phyloP scores from a whole-genome alignment of 2,888 invertebrate species.

The Macrosoma leucophasiata region DNA sequence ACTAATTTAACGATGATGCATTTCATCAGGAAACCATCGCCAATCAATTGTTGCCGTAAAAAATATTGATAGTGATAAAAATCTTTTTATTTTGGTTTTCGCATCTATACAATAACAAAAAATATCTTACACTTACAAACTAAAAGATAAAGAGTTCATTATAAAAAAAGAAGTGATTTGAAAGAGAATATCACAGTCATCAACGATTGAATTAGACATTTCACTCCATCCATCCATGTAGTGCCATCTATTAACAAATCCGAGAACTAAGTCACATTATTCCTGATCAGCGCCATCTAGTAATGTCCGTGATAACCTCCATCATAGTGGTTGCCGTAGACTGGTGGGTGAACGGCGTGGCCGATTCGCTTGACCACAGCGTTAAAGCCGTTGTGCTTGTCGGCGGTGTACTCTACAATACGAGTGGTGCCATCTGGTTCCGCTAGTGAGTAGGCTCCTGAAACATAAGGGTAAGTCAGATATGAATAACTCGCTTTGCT shows the following conservation, averaged over 20 bases:
- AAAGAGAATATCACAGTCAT: conserved; percentile 42
- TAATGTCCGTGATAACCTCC: conserved; percentile 52
- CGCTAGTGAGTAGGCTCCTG: conserved; percentile 69
- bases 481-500: too few relatives aligned
- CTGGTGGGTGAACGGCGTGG: conserved; percentile 63
- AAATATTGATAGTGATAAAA: too few relatives aligned
- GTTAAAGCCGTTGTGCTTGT: conserved; percentile 68
- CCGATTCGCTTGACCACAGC: conserved; percentile 70
- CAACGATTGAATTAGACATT: too few relatives aligned
- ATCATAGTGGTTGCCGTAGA: conserved; percentile 45
- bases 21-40: conserved; percentile 38
- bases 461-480: conserved; percentile 17
- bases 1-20: conserved; percentile 45
- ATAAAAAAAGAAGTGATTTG: conserved; percentile 1
- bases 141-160: too few relatives aligned
- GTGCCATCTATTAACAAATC: conserved; percentile 37
- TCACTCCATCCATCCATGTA: conserved; percentile 19
- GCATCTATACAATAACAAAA: too few relatives aligned
- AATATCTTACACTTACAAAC: too few relatives aligned
- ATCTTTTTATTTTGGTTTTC: too few relatives aligned
- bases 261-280: conserved; percentile 21
- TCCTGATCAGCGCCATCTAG: conserved; percentile 46
- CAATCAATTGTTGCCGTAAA: too few relatives aligned
- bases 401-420: conserved; percentile 70
- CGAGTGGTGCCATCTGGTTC: conserved; percentile 71